Evolutionary conservation across 2,797 vertebrate species (phyloP), one percentile per base, ranked within the genome.

Genomic region (Lutjanus campechanus): DNA sequence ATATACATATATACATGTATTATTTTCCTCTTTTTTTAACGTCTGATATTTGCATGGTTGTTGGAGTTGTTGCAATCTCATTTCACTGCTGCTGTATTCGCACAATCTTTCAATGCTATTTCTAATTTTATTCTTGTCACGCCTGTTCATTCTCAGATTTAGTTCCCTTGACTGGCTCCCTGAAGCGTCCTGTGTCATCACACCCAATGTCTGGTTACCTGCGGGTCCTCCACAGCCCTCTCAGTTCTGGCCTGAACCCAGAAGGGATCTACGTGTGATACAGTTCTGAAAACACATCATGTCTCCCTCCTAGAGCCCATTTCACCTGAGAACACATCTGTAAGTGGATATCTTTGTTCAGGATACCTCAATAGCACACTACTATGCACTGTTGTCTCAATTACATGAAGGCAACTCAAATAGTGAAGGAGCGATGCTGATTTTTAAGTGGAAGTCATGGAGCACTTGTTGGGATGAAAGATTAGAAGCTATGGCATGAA

Each of bases 211-310:
- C 97, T 70, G 96, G 96, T 73, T 97, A 97, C 83, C 96, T 99
- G 10, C 97, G 97, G 17, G 96, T 97, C 82, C 96, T 99, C 6
- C 97, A 98, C 88, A 98, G 95, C 71, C 96, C 97, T 10, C 93
- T 97, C 73, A 96, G 95, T 0, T 97, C 97, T 36, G 96, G 97
- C 62, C 97, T 99, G 82, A 99, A 99, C 90, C 98, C 98, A 0
- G 98, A 99, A 90, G 98, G 98, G 67, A 99, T 99, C 93, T 99
- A 99, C 13, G 98, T 99, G 92, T 99, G 95, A 97, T 88, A 44
- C 41, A 0, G 47, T 25, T 74, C 68, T 68, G 67, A 47, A 25
- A 62, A 63, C 40, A 7, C 20, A 29, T 5, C 20, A 5, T 5
- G 20, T 63, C n/a, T 68, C 20, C 61, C n/a, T 16, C 17, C 41